These are phyloP conservation scores for Cichlasoma orientale DNA, from an alignment of 2,797 vertebrate genomes.

Conservation along the genomic window DNA sequence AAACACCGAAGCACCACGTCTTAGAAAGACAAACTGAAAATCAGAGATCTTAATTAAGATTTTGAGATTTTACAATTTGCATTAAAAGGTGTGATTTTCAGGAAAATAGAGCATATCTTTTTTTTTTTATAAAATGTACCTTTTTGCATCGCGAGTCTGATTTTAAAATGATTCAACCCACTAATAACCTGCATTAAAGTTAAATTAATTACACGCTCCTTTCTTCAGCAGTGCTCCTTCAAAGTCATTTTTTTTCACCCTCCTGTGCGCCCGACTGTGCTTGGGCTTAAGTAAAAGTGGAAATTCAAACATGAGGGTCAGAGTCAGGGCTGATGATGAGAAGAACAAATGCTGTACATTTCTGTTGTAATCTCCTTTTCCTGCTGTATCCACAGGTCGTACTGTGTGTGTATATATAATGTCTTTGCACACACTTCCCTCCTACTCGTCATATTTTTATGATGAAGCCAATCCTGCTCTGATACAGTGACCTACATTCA, in stretches of 20 bases:
- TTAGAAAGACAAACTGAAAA: background rate
- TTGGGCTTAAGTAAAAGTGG: background rate
- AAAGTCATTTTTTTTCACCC: background rate
- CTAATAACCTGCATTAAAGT: conserved; percentile 1
- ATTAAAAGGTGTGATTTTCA: background rate
- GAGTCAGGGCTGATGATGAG: background rate
- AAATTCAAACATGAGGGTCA: background rate
- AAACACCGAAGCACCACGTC: background rate
- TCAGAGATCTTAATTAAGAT: background rate
- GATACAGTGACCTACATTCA: conserved; percentile 11
- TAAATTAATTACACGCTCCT: conserved; percentile 6
- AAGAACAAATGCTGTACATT: background rate
- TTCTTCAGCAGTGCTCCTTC: conserved; percentile 1
- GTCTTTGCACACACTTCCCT: background rate
- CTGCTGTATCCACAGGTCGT: background rate
- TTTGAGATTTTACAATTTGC: background rate
- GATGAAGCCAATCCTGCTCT: conserved; percentile 9
- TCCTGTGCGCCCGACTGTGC: background rate
- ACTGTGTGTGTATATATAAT: background rate
- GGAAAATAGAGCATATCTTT: background rate
- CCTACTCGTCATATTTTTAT: conserved; percentile 7
- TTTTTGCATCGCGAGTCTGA: background rate
- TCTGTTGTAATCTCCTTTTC: background rate
- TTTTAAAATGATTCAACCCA: background rate
- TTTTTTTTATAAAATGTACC: background rate